A percentile compares a stretch with the other conserved stretches of the same genome.
Evolutionary conservation across 2,797 vertebrate genomes (phyloP).

Genomic region (Hipposideros larvatus): DNA sequence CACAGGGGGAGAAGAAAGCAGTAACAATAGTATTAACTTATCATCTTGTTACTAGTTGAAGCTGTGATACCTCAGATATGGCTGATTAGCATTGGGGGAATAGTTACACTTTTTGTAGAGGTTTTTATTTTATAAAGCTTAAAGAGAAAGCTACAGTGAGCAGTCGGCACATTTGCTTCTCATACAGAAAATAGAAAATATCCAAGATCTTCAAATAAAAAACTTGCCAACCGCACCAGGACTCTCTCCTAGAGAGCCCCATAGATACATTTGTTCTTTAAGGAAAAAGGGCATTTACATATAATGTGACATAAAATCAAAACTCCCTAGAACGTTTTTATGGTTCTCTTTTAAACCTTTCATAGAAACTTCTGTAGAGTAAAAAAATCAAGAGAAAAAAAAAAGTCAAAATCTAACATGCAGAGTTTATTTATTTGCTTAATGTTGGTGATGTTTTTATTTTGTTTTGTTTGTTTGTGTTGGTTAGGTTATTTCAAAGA

Average conservation of each 20-base stretch:
- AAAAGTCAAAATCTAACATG: neutral
- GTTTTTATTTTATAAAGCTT: neutral
- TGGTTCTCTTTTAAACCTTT: neutral
- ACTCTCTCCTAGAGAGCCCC: neutral
- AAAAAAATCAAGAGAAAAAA: neutral
- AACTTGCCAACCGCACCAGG: neutral
- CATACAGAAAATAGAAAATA: neutral
- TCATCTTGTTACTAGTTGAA: neutral
- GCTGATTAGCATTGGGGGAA: neutral
- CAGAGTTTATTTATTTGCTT: neutral
- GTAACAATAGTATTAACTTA: neutral
- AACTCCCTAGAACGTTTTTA: neutral
- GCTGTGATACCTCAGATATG: neutral
- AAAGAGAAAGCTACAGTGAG: neutral
- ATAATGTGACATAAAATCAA: neutral
- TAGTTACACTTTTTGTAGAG: neutral
- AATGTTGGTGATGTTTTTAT: neutral
- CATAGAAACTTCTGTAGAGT: neutral
- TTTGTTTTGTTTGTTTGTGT: neutral
- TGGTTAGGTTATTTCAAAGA: neutral
- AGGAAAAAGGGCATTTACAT: neutral
- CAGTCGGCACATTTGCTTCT: neutral
- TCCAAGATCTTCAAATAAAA: neutral
- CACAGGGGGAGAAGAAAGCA: neutral
- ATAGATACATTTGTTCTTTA: neutral